These are phyloP conservation scores for Linyphia triangularis DNA, from an alignment of 2,888 invertebrate genomes.

Conservation along the genomic window DNA sequence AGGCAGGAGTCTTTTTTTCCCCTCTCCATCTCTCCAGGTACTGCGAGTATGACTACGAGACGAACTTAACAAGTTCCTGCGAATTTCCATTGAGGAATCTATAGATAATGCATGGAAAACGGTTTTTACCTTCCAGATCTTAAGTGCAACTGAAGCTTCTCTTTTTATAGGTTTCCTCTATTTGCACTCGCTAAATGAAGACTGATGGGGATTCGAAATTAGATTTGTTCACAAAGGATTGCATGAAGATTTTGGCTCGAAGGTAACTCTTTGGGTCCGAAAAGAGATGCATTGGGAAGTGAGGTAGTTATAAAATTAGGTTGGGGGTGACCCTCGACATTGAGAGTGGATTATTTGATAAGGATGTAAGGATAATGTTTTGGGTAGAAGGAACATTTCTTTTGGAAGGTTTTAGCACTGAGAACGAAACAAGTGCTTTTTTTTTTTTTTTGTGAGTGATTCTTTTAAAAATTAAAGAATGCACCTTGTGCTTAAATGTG, in stretches of 20 bases:
- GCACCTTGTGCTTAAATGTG: no score
- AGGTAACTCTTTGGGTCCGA: conserved; percentile 29
- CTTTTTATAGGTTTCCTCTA: conserved; percentile 43
- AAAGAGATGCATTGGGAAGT: neutral
- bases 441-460: no score
- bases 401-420: neutral
- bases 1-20: conserved; percentile 6
- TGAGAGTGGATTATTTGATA: neutral
- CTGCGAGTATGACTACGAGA: no score
- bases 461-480: no score
- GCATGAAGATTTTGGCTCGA: neutral
- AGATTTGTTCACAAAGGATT: conserved; percentile 61
- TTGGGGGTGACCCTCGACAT: neutral
- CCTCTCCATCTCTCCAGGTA: conserved; percentile 18
- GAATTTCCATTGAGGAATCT: conserved; percentile 38
- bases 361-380: neutral
- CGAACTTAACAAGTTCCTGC: conserved; percentile 52
- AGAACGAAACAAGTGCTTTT: no score
- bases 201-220: conserved; percentile 68
- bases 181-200: conserved; percentile 62
- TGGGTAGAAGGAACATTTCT: neutral
- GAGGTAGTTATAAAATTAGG: neutral
- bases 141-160: conserved; percentile 37
- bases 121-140: conserved; percentile 16
- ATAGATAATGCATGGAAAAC: conserved; percentile 69